Base-by-base conservation (phyloP, 2,113 vertebrate genomes). In the Sinocyclocheilus anshuiensis region DNA sequence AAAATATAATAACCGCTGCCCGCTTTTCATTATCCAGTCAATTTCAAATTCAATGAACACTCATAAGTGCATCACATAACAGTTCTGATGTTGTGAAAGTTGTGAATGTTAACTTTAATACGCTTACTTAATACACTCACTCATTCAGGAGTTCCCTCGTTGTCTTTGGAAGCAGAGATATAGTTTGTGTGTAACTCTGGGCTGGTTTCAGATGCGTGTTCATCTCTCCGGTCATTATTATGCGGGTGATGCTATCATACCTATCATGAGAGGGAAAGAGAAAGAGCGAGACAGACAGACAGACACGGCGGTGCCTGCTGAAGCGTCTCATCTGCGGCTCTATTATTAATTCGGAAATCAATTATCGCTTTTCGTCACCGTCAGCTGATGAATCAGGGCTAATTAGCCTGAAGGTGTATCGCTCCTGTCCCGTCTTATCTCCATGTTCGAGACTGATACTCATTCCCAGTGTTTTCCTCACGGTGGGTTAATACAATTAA, bases 371-470 rank as follows among this genome's bases (percentile, higher is more conserved):
- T 50, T 63, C 18, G 77, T 78, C 61, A 50, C 81, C 20, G 75
- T 79, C n/a, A 39, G 48, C 71, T 86, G 82, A 81, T 86, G 81
- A 89, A 89, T 89, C 81, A 61, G 71, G 48, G 50, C 15, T 82
- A 89, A 89, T 89, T 85, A 87, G 82, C 85, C 85, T 84, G 85
- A 71, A 87, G 85, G 77, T 87, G 82, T 87, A 77, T 84, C 85
- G n/a, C 26, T 71, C 33, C 67, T 69, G 76, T 84, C 81, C 82
- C 55, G 57, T n/a, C 67, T 80, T 79, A 48, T 86, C 74, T 78
- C 59, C 50, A 6, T 65, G 69, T 45, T 78, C 71, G 53, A 69
- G 85, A 81, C 76, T 42, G 76, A 86, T 84, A 22, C 85, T 67
- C 81, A 81, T 81, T 86, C 84, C 78, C 77, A 84, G 65, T 53